Evolutionary conservation across 2,113 vertebrate genomes (phyloP).

Genomic region (Rhea pennata): DNA sequence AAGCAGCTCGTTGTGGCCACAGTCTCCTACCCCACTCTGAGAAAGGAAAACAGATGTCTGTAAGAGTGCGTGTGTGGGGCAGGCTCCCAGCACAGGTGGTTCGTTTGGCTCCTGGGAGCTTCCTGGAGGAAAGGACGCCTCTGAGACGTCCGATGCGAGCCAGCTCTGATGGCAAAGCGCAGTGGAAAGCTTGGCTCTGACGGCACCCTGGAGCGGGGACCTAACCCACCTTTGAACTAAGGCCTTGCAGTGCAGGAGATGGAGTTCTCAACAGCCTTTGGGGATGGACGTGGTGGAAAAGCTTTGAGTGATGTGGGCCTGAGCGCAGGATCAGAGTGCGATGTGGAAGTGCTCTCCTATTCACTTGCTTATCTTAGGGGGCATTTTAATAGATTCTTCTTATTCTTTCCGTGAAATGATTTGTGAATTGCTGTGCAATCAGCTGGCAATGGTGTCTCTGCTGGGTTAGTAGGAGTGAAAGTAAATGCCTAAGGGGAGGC

Average conservation of each 20-base stretch:
- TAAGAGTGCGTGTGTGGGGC: background rate
- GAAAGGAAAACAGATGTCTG: background rate
- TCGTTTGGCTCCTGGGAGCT: background rate
- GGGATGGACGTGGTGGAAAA: background rate
- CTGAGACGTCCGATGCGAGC: background rate
- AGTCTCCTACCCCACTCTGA: too few species aligned
- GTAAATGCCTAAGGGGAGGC: background rate
- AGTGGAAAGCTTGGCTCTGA: background rate
- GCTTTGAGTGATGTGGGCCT: accelerated
- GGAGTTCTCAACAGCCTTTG: background rate
- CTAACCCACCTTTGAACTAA: background rate
- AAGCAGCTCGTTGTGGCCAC: background rate
- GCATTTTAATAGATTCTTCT: background rate
- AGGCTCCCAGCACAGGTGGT: background rate
- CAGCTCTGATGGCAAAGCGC: background rate
- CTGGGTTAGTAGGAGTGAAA: background rate
- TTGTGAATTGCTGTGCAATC: constrained; percentile 65
- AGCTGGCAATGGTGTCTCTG: background rate
- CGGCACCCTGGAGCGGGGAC: background rate
- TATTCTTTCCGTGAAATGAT: constrained; percentile 59
- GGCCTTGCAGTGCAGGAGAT: background rate
- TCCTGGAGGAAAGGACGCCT: background rate
- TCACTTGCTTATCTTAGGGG: background rate
- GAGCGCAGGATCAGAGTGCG: background rate
- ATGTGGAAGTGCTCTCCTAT: background rate